Evolutionary conservation across 2,113 vertebrate genomes (phyloP), one percentile per base, ranked within the genome.

Genomic region (Ammodytes dubius): DNA sequence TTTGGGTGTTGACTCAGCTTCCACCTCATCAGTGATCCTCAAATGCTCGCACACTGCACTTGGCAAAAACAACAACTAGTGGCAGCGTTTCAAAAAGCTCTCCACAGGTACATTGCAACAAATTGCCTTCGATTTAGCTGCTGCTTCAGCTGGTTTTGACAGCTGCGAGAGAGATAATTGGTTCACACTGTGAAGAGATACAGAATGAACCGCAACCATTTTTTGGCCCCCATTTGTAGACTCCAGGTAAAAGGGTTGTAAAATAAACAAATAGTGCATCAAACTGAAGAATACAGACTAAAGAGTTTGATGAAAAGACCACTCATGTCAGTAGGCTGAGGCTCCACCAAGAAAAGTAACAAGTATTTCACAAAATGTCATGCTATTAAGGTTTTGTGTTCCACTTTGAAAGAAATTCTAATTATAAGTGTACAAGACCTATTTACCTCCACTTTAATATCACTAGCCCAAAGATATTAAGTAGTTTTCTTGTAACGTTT

Each of bases 131-230:
- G 81, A 92, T 93, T 91, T 70, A 77, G 86, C 88, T 88, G 88
- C 87, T 90, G 88, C 80, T 77, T 93, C 92, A 92, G 90, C 93
- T 88, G 83, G 17, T 89, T 89, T 83, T 91, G 90, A 84, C 88
- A 90, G 90, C 88, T 81, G 85, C 49, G 15, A 88, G 87, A 71
- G 6, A 43, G 84, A 89, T 91, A 88, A 93, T 91, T 88, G 91
- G 87, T 90, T 88, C 87, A 87, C 27, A 83, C 84, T 91, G 77
- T 69, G 78, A 87, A 84, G 79, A 88, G 89, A 90, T 83, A 77
- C 83, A 90, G 77, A 87, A 88, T 70, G 75, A 90, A 69, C 81
- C 64, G 60, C 60, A 5, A 64, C 54, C 43, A 27, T 45, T 46
- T 69, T 73, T 56, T 72, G 70, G 79, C 85, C 79, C 79, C 2